phyloP scores from a whole-genome alignment of 2,888 invertebrate species.

The Laothoe populi region DNA sequence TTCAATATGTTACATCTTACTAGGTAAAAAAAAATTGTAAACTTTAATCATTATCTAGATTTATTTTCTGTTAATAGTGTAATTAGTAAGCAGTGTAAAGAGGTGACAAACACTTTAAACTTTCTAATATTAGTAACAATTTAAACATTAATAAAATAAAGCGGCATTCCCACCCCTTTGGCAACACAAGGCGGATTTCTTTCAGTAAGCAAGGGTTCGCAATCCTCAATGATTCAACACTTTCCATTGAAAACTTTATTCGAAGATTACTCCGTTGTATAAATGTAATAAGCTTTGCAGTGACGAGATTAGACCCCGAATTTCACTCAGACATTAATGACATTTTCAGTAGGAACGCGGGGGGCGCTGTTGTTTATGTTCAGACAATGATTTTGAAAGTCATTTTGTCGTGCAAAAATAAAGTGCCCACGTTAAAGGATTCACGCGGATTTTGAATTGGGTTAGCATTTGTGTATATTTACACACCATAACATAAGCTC shows the following conservation, averaged over 20 bases:
- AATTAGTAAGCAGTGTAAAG: too few relatives aligned
- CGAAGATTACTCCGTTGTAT: slow-evolving; percentile 83
- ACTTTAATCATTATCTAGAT: too few relatives aligned
- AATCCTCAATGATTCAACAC: slow-evolving; percentile 80
- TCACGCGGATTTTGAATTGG: slow-evolving; percentile 41
- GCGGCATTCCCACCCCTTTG: slow-evolving; percentile 44
- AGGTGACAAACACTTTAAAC: not conserved
- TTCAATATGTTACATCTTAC: too few relatives aligned
- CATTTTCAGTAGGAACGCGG: slow-evolving; percentile 79
- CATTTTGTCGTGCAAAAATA: slow-evolving; percentile 74
- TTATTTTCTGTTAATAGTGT: too few relatives aligned
- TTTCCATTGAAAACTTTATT: slow-evolving; percentile 84
- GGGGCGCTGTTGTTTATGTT: slow-evolving; percentile 70
- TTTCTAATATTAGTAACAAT: not conserved
- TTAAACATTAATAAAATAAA: slow-evolving; percentile 27
- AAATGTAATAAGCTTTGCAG: slow-evolving; percentile 84
- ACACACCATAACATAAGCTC: too few relatives aligned
- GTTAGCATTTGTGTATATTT: not conserved
- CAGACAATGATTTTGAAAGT: slow-evolving; percentile 83
- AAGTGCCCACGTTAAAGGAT: slow-evolving; percentile 13
- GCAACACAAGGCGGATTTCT: slow-evolving; percentile 59
- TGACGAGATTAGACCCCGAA: slow-evolving; percentile 83
- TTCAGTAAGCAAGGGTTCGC: slow-evolving; percentile 79
- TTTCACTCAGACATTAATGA: slow-evolving; percentile 84
- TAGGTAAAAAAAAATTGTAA: too few relatives aligned